phyloP scores from a whole-genome alignment of 2,888 invertebrate genomes.

The Cancer borealis region DNA sequence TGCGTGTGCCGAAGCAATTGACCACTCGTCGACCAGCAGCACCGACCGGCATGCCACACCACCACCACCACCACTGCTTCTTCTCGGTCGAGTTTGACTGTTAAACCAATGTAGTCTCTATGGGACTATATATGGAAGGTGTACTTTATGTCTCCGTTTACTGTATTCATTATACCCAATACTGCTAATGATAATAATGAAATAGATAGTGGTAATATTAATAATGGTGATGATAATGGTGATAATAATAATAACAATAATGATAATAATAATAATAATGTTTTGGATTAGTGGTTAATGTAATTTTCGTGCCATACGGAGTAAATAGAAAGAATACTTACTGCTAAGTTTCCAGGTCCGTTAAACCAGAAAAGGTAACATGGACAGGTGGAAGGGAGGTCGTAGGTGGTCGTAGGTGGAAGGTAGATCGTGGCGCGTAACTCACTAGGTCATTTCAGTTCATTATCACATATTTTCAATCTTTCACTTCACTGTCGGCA shows the following conservation, averaged over 20 bases:
- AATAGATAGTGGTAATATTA: not conserved
- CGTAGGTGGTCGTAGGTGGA: not conserved
- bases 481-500: not conserved
- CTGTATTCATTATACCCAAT: not conserved
- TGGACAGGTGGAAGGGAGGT: not conserved
- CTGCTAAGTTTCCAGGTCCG: not conserved
- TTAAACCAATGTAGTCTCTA: not conserved
- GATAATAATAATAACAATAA: too few species aligned
- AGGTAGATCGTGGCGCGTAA: not conserved
- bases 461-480: not conserved
- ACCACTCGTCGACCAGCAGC: not conserved
- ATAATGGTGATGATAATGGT: too few species aligned
- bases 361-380: not conserved
- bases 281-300: not conserved
- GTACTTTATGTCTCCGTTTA: not conserved
- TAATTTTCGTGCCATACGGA: not conserved
- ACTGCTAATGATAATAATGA: not conserved
- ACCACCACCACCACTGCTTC: too few species aligned
- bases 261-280: too few species aligned
- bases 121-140: not conserved
- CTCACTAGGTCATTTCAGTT: too few species aligned
- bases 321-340: too few species aligned
- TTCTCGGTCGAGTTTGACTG: not conserved
- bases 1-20: constrained; percentile 10
- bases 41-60: not conserved